phyloP scores from a whole-genome alignment of 2,888 invertebrate genomes.

The Callyntrura sp. region DNA sequence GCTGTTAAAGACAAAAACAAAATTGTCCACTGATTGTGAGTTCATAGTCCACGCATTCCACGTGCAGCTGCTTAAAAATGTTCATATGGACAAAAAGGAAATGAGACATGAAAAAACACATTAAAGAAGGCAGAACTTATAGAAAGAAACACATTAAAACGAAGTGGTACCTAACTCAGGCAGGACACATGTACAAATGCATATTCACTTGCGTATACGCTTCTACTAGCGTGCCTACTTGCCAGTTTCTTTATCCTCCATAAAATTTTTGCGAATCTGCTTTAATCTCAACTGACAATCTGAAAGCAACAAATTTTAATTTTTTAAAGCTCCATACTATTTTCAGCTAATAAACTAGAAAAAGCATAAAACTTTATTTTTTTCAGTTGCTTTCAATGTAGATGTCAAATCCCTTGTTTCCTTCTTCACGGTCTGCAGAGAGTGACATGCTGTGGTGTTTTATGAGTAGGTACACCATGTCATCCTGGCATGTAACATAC shows the following conservation, averaged over 20 bases:
- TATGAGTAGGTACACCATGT: not conserved
- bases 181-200: too few relatives aligned
- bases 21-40: too few relatives aligned
- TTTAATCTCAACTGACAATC: slow-evolving; percentile 36
- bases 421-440: slow-evolving; percentile 20
- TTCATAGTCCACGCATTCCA: slow-evolving; percentile 24
- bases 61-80: not conserved
- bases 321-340: too few relatives aligned
- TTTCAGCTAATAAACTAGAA: slow-evolving; percentile 44
- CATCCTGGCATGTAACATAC: too few relatives aligned
- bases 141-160: not conserved
- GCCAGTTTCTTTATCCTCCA: slow-evolving; percentile 29
- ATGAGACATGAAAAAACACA: slow-evolving; percentile 21
- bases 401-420: slow-evolving; percentile 52
- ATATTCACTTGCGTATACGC: too few relatives aligned
- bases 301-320: slow-evolving; percentile 41
- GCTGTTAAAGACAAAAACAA: too few relatives aligned
- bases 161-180: not conserved
- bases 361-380: slow-evolving; percentile 40
- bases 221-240: too few relatives aligned
- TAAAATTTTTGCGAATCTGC: slow-evolving; percentile 26
- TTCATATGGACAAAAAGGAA: slow-evolving; percentile 22
- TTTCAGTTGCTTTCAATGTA: too few relatives aligned
- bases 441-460: not conserved
- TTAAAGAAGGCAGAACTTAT: not conserved